A percentile compares a stretch with the other conserved stretches of the same genome.
These are phyloP conservation scores for Formicarius rufipectus DNA, from an alignment of 2,113 vertebrate genomes.

Conservation along the genomic window DNA sequence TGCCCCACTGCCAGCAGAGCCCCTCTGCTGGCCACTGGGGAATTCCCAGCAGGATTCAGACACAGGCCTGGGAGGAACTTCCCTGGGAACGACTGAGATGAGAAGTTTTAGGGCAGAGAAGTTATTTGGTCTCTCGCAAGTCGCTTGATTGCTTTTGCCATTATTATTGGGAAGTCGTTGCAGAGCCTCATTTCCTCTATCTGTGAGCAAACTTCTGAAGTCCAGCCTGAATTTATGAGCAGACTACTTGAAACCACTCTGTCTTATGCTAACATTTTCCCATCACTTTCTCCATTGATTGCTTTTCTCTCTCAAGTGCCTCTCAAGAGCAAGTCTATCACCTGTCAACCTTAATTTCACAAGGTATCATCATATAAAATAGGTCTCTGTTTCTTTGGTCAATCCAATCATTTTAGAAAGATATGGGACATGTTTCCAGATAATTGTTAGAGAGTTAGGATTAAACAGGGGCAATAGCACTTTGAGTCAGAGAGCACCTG, in stretches of 20 bases:
- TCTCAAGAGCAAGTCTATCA: slow-evolving; percentile 17
- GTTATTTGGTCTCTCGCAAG: slow-evolving; percentile 14
- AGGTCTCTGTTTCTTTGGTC: slow-evolving; percentile 15
- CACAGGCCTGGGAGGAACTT: not conserved
- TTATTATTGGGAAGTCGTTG: slow-evolving; percentile 37
- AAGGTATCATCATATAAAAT: not conserved
- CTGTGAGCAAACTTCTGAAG: slow-evolving; percentile 36
- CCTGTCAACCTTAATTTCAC: slow-evolving; percentile 37
- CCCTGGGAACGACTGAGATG: not conserved
- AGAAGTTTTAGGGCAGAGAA: not conserved
- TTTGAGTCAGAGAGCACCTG: not conserved
- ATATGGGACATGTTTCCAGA: not conserved
- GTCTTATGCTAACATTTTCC: slow-evolving; percentile 51
- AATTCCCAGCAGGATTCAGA: not conserved
- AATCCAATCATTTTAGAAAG: slow-evolving; percentile 3
- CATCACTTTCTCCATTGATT: slow-evolving; percentile 29
- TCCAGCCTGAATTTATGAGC: slow-evolving; percentile 43
- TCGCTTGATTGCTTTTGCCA: slow-evolving; percentile 1
- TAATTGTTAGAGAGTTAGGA: not conserved
- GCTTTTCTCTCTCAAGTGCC: slow-evolving; percentile 30
- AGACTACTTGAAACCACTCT: slow-evolving; percentile 6
- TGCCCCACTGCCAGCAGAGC: not conserved
- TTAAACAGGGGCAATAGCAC: not conserved
- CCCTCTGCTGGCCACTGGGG: no score
- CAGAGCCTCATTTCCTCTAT: slow-evolving; percentile 42